Evolutionary conservation across 2,888 invertebrate genomes (phyloP).

Genomic region (Eilema sororculum): DNA sequence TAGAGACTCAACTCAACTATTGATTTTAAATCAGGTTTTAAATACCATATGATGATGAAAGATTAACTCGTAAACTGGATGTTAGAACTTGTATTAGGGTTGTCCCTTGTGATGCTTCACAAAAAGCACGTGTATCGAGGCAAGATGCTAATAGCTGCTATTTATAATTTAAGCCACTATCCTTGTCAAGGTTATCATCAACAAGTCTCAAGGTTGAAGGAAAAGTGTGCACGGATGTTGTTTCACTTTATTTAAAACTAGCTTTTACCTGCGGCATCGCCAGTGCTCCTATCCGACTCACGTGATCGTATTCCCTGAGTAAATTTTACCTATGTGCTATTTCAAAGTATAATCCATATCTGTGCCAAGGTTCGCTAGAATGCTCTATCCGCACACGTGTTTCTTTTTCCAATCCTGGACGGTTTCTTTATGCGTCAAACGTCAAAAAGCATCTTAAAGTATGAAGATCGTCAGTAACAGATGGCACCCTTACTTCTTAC

Average conservation of each 20-base stretch:
- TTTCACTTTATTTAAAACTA: background rate
- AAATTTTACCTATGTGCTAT: background rate
- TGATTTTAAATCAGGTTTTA: conserved; percentile 39
- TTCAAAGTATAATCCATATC: background rate
- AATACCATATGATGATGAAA: conserved; percentile 45
- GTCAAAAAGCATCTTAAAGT: too few relatives aligned
- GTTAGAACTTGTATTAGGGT: conserved; percentile 38
- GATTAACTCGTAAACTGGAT: conserved; percentile 43
- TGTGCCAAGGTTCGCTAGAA: background rate
- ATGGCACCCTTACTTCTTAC: too few relatives aligned
- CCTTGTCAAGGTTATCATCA: background rate
- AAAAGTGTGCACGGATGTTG: background rate
- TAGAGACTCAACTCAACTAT: conserved; percentile 24
- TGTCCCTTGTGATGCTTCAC: conserved; percentile 12
- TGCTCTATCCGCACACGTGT: too few relatives aligned
- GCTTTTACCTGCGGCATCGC: background rate
- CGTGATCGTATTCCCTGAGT: background rate
- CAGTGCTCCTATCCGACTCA: background rate
- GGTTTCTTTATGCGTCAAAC: too few relatives aligned
- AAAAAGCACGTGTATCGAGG: background rate
- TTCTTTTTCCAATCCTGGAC: too few relatives aligned
- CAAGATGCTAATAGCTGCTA: background rate
- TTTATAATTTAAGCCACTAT: background rate
- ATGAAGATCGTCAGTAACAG: too few relatives aligned
- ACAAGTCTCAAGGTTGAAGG: background rate